A percentile compares a stretch with the other conserved stretches of the same genome.
phyloP scores from a whole-genome alignment of 2,888 invertebrate genomes.

The Dromius quadrimaculatus region DNA sequence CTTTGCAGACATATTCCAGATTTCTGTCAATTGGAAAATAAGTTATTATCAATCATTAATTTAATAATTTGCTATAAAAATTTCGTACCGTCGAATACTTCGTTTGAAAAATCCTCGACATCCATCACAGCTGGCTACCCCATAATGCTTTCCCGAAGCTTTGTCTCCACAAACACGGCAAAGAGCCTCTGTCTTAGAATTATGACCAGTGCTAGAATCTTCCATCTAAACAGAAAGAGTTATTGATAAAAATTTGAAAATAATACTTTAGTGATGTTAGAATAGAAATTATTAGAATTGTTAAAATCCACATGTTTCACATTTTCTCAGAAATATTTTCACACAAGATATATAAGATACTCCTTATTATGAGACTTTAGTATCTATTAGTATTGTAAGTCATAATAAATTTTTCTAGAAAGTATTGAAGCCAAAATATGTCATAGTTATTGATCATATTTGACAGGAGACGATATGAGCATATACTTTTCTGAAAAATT shows the following conservation, averaged over 20 bases:
- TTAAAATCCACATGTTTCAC: background rate
- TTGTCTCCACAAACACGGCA: conserved; percentile 93
- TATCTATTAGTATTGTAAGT: too few relatives aligned
- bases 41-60: conserved; percentile 34
- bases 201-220: conserved; percentile 64
- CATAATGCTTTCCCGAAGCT: conserved; percentile 89
- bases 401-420: too few relatives aligned
- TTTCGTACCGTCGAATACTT: conserved; percentile 82
- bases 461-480: too few relatives aligned
- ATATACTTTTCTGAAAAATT: too few relatives aligned
- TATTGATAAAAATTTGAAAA: background rate
- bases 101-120: conserved; percentile 96
- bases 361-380: too few relatives aligned
- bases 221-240: conserved; percentile 59
- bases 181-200: conserved; percentile 71
- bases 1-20: conserved; percentile 92
- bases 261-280: too few relatives aligned
- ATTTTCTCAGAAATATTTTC: too few relatives aligned
- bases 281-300: background rate
- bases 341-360: too few relatives aligned
- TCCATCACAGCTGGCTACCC: conserved; percentile 89
- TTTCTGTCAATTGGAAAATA: conserved; percentile 70
- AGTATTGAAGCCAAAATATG: too few relatives aligned
- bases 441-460: too few relatives aligned
- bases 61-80: conserved; percentile 39